These are phyloP conservation scores for Sarcophaga carnaria DNA, from an alignment of 2,888 invertebrate genomes.

Conservation along the genomic window DNA sequence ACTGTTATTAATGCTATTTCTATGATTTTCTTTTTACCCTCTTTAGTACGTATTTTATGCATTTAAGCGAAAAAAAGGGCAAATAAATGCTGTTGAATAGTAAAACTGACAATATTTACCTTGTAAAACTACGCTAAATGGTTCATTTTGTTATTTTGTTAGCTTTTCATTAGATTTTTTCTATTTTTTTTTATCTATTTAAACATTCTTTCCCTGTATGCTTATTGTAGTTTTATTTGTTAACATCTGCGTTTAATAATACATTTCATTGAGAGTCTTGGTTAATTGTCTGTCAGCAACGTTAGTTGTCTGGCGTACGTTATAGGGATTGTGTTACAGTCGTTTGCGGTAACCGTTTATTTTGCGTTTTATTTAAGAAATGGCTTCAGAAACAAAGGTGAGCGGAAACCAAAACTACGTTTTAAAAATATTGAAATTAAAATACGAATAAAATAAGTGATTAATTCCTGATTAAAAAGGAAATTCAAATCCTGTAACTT, in stretches of 20 bases:
- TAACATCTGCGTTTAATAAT: slow-evolving; percentile 56
- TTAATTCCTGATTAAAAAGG: not conserved
- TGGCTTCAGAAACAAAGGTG: slow-evolving; percentile 43
- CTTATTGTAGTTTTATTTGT: not conserved
- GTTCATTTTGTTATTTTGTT: slow-evolving; percentile 50
- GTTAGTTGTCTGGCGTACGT: slow-evolving; percentile 34
- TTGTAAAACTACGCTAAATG: slow-evolving; percentile 50
- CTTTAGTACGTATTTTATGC: slow-evolving; percentile 3
- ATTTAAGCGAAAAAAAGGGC: not conserved
- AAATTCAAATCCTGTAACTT: too few species aligned
- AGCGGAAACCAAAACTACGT: not conserved
- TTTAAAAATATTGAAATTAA: not conserved
- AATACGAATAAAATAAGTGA: not conserved
- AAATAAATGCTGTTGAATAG: not conserved
- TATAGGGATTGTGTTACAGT: not conserved
- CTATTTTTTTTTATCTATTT: slow-evolving; percentile 56
- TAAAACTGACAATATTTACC: slow-evolving; percentile 30
- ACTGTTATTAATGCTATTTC: slow-evolving; percentile 23
- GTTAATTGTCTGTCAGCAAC: slow-evolving; percentile 49
- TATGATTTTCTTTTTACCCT: slow-evolving; percentile 45
- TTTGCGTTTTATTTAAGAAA: not conserved
- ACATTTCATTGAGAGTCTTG: slow-evolving; percentile 39
- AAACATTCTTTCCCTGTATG: slow-evolving; percentile 62
- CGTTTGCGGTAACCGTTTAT: not conserved
- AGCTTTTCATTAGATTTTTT: slow-evolving; percentile 25